These are phyloP conservation scores for Tridacna crocea DNA, from an alignment of 2,888 invertebrate genomes.

Conservation along the genomic window DNA sequence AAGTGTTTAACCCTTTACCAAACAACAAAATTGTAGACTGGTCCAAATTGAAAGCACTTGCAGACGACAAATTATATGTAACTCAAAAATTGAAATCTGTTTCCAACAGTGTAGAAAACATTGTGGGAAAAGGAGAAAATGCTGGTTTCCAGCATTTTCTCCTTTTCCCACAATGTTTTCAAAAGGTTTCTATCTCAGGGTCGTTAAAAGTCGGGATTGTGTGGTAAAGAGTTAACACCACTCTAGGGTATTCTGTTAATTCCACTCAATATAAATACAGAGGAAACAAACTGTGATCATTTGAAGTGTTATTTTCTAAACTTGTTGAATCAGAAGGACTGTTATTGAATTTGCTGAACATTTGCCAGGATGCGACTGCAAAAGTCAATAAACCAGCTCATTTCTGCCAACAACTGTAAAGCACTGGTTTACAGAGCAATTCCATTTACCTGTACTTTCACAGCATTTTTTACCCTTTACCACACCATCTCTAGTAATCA, in stretches of 20 bases:
- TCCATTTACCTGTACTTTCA: background rate
- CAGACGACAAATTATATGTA: too few relatives aligned
- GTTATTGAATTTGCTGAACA: constrained; percentile 10
- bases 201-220: too few relatives aligned
- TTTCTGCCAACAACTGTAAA: background rate
- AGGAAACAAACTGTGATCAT: background rate
- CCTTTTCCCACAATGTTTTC: too few relatives aligned
- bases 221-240: background rate
- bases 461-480: background rate
- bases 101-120: too few relatives aligned
- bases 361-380: constrained; percentile 2
- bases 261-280: background rate
- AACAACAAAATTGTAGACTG: too few relatives aligned
- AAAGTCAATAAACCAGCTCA: constrained; percentile 4
- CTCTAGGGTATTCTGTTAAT: constrained; percentile 1
- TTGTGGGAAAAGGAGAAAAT: too few relatives aligned
- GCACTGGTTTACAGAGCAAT: background rate
- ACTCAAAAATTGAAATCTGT: too few relatives aligned
- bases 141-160: too few relatives aligned
- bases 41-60: too few relatives aligned
- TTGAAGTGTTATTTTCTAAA: background rate
- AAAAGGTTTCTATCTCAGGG: background rate
- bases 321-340: background rate
- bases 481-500: background rate
- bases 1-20: too few relatives aligned